phyloP scores from a whole-genome alignment of 2,888 invertebrate genomes.

The Trissolcus brochymenae region DNA sequence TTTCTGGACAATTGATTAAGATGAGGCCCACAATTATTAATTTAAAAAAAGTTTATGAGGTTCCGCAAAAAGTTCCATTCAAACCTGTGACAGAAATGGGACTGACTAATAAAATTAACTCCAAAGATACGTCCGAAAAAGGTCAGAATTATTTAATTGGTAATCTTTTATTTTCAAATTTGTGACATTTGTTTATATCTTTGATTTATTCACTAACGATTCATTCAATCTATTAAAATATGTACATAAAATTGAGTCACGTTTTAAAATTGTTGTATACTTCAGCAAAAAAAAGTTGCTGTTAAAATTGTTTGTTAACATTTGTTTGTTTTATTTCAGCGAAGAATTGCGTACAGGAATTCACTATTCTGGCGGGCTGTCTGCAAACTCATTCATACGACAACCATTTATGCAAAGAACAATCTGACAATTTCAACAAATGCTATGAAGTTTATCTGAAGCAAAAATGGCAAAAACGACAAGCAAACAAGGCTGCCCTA shows the following conservation, averaged over 20 bases:
- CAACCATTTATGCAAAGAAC: not conserved
- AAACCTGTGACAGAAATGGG: not conserved
- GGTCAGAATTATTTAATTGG: not conserved
- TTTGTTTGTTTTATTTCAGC: conserved; percentile 1
- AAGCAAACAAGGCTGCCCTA: not conserved
- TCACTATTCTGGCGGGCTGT: not conserved
- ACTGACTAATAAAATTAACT: not conserved
- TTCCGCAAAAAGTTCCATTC: not conserved
- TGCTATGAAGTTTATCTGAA: conserved; percentile 8
- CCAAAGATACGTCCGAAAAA: not conserved
- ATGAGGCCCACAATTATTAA: not conserved
- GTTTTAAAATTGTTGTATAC: too few relatives aligned
- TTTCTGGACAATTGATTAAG: not conserved
- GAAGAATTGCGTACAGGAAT: conserved; percentile 5
- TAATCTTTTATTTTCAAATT: not conserved
- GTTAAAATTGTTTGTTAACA: too few relatives aligned
- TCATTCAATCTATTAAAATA: not conserved
- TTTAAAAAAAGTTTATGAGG: not conserved
- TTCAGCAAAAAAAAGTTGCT: not conserved
- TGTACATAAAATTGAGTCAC: not conserved
- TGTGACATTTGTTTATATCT: not conserved
- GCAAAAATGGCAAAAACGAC: not conserved
- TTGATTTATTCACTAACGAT: not conserved
- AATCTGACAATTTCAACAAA: not conserved
- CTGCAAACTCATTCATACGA: conserved; percentile 5